A percentile compares a stretch with the other conserved stretches of the same genome.
Conservation (phyloP, 2,113 vertebrate genomes). For the Eupsittula cactorum region DNA sequence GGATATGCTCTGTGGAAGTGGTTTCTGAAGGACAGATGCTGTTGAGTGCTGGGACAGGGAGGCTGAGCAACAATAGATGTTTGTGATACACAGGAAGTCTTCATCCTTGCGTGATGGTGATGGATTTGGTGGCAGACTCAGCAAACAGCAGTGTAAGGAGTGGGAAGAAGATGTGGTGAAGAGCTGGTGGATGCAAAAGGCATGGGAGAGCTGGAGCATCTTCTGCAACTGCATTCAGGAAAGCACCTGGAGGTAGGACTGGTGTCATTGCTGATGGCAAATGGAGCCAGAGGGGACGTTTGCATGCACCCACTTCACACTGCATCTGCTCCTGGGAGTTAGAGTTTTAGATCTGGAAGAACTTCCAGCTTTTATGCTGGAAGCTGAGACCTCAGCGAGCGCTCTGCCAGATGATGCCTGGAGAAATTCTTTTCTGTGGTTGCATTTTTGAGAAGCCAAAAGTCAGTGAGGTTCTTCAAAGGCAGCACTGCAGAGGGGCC, state of each 20-base stretch:
- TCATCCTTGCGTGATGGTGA: neutral
- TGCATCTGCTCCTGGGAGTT: neutral
- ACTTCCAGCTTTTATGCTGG: neutral
- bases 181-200: neutral
- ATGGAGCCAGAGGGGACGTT: neutral
- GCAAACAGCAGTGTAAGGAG: neutral
- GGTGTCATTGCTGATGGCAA: neutral
- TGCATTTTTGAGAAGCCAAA: neutral
- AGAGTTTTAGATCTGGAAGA: neutral
- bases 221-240: neutral
- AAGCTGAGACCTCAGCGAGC: neutral
- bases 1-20: neutral
- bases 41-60: neutral
- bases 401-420: neutral
- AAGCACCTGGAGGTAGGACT: neutral
- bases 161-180: neutral
- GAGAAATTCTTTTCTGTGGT: conserved; percentile 32
- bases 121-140: neutral
- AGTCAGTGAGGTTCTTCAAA: conserved; percentile 33
- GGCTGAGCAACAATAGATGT: neutral
- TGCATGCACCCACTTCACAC: neutral
- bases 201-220: neutral
- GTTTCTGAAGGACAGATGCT: neutral
- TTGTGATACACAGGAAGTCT: neutral
- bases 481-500: neutral